Conservation (phyloP, 1,140 invertebrate genomes). For the Cherax quadricarinatus region DNA sequence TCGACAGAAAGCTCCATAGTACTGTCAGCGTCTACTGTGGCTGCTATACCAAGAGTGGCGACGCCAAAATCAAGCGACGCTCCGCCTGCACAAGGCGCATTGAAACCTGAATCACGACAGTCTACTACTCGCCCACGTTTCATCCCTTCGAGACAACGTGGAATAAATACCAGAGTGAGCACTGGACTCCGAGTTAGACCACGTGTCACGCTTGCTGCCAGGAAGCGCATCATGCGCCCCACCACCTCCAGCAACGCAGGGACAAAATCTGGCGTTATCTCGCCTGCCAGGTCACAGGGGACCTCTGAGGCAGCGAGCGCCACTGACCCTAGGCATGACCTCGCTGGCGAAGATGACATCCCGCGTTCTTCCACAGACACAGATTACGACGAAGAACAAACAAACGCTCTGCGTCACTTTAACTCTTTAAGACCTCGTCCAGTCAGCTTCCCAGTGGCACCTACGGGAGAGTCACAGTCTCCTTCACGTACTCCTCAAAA, state of each 20-base stretch:
- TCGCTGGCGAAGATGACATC: not conserved
- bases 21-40: not conserved
- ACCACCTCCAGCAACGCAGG: too few relatives aligned
- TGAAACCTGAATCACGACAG: not conserved
- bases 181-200: not conserved
- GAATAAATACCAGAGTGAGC: not conserved
- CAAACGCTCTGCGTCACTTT: not conserved
- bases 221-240: not conserved
- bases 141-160: not conserved
- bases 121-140: not conserved
- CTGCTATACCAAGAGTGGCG: not conserved
- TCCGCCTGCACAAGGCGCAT: not conserved
- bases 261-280: not conserved
- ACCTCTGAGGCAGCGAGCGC: not conserved
- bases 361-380: not conserved
- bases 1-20: not conserved
- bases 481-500: not conserved
- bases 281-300: not conserved
- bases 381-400: not conserved
- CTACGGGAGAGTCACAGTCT: not conserved
- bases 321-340: not conserved
- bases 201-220: not conserved
- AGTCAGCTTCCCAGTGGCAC: not conserved
- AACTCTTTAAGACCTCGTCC: constrained; percentile 15
- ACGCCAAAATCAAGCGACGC: not conserved